A percentile compares a stretch with the other conserved stretches of the same genome.
phyloP scores from a whole-genome alignment of 2,797 vertebrate genomes.

The Helicolenus hilgendorfi region DNA sequence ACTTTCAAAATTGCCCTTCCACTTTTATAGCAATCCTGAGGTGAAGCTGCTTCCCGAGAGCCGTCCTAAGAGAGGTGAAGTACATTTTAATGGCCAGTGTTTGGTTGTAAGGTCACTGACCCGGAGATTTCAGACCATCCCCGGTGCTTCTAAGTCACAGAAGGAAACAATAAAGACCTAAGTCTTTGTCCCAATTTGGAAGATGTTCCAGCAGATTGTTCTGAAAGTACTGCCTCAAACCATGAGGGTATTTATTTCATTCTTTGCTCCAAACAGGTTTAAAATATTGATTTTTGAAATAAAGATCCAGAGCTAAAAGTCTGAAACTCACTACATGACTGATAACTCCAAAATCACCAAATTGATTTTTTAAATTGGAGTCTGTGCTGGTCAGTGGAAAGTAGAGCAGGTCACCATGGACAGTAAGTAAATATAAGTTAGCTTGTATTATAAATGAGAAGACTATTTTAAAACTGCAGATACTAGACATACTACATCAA shows the following conservation, averaged over 20 bases:
- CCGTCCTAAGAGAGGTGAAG: neutral
- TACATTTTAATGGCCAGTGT: slow-evolving; percentile 10
- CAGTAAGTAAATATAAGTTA: neutral
- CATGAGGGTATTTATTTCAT: neutral
- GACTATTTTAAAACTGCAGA: neutral
- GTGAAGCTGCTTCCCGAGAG: neutral
- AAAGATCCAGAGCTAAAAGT: neutral
- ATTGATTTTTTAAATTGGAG: neutral
- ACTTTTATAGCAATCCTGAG: neutral
- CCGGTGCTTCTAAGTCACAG: neutral
- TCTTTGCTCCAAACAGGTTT: neutral
- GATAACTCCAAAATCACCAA: neutral
- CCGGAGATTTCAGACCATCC: neutral
- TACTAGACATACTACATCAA: neutral
- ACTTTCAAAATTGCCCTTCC: neutral
- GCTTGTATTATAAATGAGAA: neutral
- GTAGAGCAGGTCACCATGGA: neutral
- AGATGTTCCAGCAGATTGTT: neutral
- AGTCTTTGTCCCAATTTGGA: neutral
- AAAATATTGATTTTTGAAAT: neutral
- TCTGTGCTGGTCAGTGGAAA: neutral
- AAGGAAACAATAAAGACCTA: neutral
- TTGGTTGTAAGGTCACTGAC: slow-evolving; percentile 4
- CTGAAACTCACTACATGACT: neutral
- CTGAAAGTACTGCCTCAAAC: neutral